These are phyloP conservation scores for Catocala fraxini DNA, from an alignment of 2,888 invertebrate genomes.

Conservation along the genomic window DNA sequence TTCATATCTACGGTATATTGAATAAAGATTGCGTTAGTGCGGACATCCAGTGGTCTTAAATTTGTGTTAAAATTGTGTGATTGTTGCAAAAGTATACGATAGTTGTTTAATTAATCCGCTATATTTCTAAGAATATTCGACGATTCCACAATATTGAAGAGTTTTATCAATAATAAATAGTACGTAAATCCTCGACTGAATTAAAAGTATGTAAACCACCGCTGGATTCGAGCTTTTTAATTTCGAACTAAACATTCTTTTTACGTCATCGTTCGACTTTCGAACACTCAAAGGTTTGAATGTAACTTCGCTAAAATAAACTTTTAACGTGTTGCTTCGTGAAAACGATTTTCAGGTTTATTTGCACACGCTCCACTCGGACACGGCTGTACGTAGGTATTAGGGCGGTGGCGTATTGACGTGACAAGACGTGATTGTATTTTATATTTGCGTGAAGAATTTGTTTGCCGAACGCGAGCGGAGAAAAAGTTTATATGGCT, in stretches of 20 bases:
- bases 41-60: no score
- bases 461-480: constrained; percentile 23
- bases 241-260: constrained; percentile 6
- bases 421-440: constrained; percentile 18
- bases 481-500: constrained; percentile 13
- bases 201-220: not conserved
- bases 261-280: constrained; percentile 25
- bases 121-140: no score
- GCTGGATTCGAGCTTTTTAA: not conserved
- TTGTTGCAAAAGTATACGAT: no score
- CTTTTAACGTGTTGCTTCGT: constrained; percentile 36
- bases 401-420: constrained; percentile 23
- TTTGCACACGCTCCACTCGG: constrained; percentile 39
- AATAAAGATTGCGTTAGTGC: no score
- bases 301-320: constrained; percentile 55
- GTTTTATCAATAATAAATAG: no score
- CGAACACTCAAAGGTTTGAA: constrained; percentile 50
- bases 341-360: constrained; percentile 46
- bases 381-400: constrained; percentile 28
- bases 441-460: constrained; percentile 35
- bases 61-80: no score
- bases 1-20: no score
- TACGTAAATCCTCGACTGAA: not conserved
- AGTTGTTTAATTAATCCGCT: no score
- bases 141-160: no score